Conservation (phyloP, 2,113 vertebrate species). For the Zonotrichia leucophrys region DNA sequence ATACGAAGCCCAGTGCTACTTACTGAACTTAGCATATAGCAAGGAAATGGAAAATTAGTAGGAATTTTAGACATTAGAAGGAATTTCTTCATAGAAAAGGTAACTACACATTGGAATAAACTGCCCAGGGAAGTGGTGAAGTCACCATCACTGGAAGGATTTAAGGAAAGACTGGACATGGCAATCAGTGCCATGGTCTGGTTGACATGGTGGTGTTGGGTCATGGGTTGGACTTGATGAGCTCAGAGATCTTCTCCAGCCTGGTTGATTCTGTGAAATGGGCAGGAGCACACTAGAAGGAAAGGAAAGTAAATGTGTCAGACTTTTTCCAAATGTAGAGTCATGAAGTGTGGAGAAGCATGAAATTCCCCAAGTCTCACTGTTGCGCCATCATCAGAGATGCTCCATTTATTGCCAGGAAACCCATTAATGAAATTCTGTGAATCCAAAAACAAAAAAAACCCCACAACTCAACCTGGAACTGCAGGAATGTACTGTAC, state of each 20-base stretch:
- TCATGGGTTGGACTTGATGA: rapidly evolving
- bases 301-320: not conserved
- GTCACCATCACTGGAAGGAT: not conserved
- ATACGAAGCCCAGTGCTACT: not conserved
- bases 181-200: not conserved
- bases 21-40: not conserved
- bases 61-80: not conserved
- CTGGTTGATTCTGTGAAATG: not conserved
- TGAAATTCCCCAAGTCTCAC: not conserved
- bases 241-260: not conserved
- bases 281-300: not conserved
- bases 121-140: not conserved
- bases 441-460: not conserved
- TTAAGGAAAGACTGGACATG: not conserved
- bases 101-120: not conserved
- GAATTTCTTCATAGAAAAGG: not conserved
- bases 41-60: not conserved
- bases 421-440: not conserved
- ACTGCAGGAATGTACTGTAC: not conserved
- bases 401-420: not conserved
- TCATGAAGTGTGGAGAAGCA: not conserved
- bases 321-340: not conserved
- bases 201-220: rapidly evolving
- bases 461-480: not conserved
- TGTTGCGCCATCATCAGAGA: not conserved